Percentiles rank a stretch among this genome's conserved stretches.
These are phyloP conservation scores for Drosophila neutralis DNA, from an alignment of 2,888 invertebrate species.

Conservation along the genomic window DNA sequence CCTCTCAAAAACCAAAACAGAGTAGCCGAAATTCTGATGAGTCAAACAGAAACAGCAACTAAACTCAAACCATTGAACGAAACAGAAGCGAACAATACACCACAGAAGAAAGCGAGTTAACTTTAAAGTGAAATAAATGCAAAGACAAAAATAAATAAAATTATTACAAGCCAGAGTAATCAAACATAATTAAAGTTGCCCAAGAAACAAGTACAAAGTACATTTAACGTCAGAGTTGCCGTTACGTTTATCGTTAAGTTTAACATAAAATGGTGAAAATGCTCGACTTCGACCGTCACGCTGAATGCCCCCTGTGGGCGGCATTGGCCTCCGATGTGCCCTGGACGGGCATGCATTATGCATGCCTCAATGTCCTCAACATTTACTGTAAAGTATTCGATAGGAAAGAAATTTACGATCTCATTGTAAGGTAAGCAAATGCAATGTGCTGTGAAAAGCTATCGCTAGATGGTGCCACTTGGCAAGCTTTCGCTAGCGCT, in stretches of 20 bases:
- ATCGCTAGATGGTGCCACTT: constrained; percentile 50
- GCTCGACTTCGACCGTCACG: constrained; percentile 88
- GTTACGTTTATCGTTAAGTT: constrained; percentile 34
- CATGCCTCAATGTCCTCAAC: constrained; percentile 92
- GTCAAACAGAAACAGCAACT: constrained; percentile 25
- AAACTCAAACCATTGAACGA: constrained; percentile 11
- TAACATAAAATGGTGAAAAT: constrained; percentile 85
- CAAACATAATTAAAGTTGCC: constrained; percentile 16
- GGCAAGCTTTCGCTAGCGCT: constrained; percentile 41
- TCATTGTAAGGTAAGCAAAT: constrained; percentile 89
- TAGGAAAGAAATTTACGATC: constrained; percentile 91
- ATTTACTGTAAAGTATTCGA: constrained; percentile 95
- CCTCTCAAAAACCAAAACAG: not conserved
- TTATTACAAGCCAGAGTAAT: constrained; percentile 33
- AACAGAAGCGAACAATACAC: constrained; percentile 20
- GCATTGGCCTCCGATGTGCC: constrained; percentile 87
- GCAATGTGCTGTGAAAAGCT: constrained; percentile 41
- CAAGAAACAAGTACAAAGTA: constrained; percentile 18
- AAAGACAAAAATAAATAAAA: constrained; percentile 2
- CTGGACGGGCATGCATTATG: constrained; percentile 94
- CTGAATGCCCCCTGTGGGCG: constrained; percentile 87
- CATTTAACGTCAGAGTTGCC: constrained; percentile 28
- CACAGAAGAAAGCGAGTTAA: constrained; percentile 35
- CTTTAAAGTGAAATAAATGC: constrained; percentile 35
- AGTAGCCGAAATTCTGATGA: constrained; percentile 12